phyloP scores from a whole-genome alignment of 2,113 vertebrate genomes.

The Oncorhynchus mykiss region DNA sequence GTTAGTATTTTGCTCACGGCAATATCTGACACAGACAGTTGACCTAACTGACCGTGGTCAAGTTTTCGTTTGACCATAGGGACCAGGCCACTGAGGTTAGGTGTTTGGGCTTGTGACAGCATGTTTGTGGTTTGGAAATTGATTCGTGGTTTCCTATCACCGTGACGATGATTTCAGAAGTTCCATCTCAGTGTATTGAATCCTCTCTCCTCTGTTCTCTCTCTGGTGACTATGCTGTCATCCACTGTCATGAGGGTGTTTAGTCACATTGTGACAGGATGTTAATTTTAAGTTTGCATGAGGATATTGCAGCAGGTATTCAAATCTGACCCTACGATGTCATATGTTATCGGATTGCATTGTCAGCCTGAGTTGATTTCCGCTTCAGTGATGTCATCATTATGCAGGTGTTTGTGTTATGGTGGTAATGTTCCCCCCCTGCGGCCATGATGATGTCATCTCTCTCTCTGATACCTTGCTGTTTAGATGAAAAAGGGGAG shows the following conservation, averaged over 20 bases:
- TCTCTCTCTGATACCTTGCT: slow-evolving; percentile 20
- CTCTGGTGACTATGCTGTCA: slow-evolving; percentile 41
- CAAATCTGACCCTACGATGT: too few relatives aligned
- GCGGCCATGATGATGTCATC: slow-evolving; percentile 31
- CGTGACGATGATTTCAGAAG: slow-evolving; percentile 33
- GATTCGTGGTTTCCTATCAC: background rate
- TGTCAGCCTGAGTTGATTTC: background rate
- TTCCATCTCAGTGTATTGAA: slow-evolving; percentile 3
- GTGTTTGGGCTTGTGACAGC: background rate
- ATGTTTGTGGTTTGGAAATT: background rate
- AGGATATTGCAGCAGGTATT: background rate
- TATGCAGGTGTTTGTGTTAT: slow-evolving; percentile 25
- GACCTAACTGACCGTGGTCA: background rate
- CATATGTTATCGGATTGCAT: background rate
- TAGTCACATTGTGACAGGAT: slow-evolving; percentile 7
- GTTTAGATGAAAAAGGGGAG: slow-evolving; percentile 7
- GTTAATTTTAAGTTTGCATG: slow-evolving; percentile 33
- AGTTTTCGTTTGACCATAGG: background rate
- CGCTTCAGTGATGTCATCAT: slow-evolving; percentile 42
- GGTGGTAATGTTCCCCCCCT: slow-evolving; percentile 52
- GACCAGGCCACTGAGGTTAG: background rate
- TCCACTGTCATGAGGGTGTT: background rate
- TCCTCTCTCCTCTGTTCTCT: background rate
- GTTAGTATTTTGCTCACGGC: background rate
- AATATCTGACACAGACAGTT: background rate